Base-by-base conservation (phyloP, 2,888 invertebrate genomes). In the Drosophila mettleri region DNA sequence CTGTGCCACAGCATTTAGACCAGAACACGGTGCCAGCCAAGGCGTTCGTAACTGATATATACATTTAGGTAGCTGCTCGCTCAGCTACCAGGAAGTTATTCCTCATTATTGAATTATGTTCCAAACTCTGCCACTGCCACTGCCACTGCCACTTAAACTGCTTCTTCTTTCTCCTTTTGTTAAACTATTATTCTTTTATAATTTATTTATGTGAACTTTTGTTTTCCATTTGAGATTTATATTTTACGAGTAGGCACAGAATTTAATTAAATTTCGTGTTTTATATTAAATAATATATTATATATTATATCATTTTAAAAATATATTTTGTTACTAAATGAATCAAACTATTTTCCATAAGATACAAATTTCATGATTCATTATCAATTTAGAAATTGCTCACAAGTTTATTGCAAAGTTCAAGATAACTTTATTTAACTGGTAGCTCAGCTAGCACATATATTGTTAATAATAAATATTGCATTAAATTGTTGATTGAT, bases 1-100 rank as follows among this genome's bases (percentile, higher is more conserved):
- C 64, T 16, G 46, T 45, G 10, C 27, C 31, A 27, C 46, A 48
- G 64, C 31, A 65, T 64, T 65, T 54, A 46, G 64, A 63, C 64
- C 66, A 66, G 66, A 57, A 66, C 55, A 66, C 43, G 66, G 57
- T 38, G 29, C 29, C 38, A 5, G 20, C 33, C 51, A 27, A 38
- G 12, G 41, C 51, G 57, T 3, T 52, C 22, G 66, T 16, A 62
- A 63, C 2, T 51, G 63, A 62, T 63, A 62, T 62, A 34, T 12
- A 31, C 45, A 22, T 46, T 10, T 24, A 10, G 29, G 12, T 43
- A 48, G 36, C 34, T 27, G 3, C 43, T 4, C 33, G 24, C 59
- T 0, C n/a, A 9, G 39, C 16, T 31, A 48, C 29, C 63, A 63
- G 63, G 62, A 62, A 51, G 62, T 51, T 62, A 63, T 63, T 36